Evolutionary conservation across 2,888 invertebrate genomes (phyloP), one percentile per base, ranked within the genome.

Genomic region (Drosophila ustulata): DNA sequence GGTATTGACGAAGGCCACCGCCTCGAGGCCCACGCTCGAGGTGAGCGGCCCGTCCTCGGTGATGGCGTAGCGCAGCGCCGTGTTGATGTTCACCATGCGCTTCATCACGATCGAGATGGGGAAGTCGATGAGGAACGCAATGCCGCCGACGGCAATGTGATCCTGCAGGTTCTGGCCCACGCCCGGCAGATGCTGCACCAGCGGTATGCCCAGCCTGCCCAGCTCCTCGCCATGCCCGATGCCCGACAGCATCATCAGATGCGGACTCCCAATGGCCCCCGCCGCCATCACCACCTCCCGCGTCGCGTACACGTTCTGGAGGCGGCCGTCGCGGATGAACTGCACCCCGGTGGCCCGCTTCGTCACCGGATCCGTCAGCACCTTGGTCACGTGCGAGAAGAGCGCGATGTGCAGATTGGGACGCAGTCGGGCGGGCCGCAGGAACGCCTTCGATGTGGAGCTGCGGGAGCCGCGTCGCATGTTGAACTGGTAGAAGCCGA

Each of bases 201-300:
- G 94, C 0, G 95, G 94, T 51, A 97, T 94, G 0, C 96, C 96
- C 8, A 96, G 93, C 75, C 96, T 94, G 71, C 93, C 90, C 3
- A 98, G 93, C 89, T 98, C 96, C n/a, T 94, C 91, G 25, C 93
- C 94, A 0, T 97, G 96, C 1, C 98, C 98, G 3, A 99, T 93
- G 0, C 99, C 99, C 32, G 95, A 95, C 3, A 99, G 93, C 96
- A 99, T 96, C 63, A 99, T 93, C 8, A 99, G 91, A 85, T 99
- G 99, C 0, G 99, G 98, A 0, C 96, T 95, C 76, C 96, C 98
- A 68, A 99, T 95, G 0, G 99, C 96, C 0, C 99, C 99, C 0
- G 96, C 97, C 1, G 92, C 71, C 1, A 92, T 66, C 28, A 92
- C 90, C 0, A 92, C 92, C 70, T 92, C 92, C 0, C 92, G 74